Conservation (phyloP, 2,797 vertebrate genomes). For the Brotogeris chrysoptera region DNA sequence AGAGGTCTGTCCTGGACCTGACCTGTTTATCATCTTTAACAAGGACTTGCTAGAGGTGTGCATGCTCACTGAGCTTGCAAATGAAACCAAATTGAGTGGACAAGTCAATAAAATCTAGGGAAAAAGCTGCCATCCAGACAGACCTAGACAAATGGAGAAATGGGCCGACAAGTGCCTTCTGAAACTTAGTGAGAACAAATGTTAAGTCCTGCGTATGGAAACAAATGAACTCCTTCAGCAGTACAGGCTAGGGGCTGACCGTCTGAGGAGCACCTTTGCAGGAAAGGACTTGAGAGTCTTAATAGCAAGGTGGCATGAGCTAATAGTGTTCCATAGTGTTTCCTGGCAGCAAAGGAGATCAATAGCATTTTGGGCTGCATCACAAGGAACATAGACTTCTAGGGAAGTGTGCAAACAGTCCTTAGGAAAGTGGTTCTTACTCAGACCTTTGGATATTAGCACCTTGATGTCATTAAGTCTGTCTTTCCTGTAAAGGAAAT, state of each 20-base stretch:
- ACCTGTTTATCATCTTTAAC: neutral
- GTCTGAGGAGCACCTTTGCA: neutral
- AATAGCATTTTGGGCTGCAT: neutral
- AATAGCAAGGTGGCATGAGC: neutral
- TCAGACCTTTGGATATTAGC: neutral
- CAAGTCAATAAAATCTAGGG: neutral
- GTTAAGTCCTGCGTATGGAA: neutral
- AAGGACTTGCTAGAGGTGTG: neutral
- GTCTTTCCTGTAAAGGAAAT: neutral
- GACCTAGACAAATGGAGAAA: neutral
- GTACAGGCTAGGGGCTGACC: neutral
- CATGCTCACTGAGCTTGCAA: neutral
- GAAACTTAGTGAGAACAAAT: neutral
- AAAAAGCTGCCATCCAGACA: neutral
- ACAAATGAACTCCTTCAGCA: neutral
- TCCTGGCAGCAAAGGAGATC: neutral
- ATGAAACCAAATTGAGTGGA: neutral
- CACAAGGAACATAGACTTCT: neutral
- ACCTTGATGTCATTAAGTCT: neutral
- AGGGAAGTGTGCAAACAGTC: neutral
- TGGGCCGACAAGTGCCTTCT: neutral
- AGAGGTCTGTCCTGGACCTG: neutral
- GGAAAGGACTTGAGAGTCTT: neutral
- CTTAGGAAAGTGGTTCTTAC: neutral
- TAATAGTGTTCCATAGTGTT: neutral